Percentiles rank a stretch among this genome's conserved stretches.
phyloP scores from a whole-genome alignment of 2,888 invertebrate genomes.

The Ethmia dodecea region DNA sequence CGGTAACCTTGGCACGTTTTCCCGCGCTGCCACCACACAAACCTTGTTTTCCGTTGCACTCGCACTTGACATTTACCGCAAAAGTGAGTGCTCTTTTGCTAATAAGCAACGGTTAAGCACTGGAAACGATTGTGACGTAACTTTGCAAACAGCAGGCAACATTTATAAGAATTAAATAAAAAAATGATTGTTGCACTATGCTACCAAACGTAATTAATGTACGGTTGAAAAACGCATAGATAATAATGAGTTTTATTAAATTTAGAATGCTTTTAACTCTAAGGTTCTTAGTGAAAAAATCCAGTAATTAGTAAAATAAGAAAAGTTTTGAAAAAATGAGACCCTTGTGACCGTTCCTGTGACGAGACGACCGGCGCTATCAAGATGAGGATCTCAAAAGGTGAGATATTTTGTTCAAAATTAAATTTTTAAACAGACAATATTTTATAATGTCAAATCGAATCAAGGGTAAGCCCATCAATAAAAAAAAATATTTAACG shows the following conservation, averaged over 20 bases:
- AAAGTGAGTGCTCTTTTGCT: slow-evolving; percentile 43
- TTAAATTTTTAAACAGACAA: no score
- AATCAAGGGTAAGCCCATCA: no score
- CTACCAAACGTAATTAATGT: background rate
- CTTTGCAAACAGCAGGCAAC: background rate
- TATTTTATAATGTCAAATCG: no score
- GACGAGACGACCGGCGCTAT: slow-evolving; percentile 32
- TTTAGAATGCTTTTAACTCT: slow-evolving; percentile 4
- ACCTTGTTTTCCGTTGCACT: slow-evolving; percentile 69
- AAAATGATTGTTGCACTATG: no score
- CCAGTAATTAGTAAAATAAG: slow-evolving; percentile 16
- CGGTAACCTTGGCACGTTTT: slow-evolving; percentile 72
- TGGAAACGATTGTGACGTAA: no score
- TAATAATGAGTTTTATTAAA: slow-evolving; percentile 6
- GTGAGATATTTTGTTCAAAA: slow-evolving; percentile 31
- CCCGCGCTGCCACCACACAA: slow-evolving; percentile 63
- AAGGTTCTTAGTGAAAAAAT: slow-evolving; percentile 12
- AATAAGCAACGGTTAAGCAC: slow-evolving; percentile 26
- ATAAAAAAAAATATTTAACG: no score
- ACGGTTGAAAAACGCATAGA: background rate
- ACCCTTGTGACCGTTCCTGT: slow-evolving; percentile 40
- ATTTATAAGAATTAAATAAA: background rate
- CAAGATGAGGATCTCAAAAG: slow-evolving; percentile 56
- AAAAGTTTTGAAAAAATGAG: slow-evolving; percentile 29
- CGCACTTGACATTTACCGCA: slow-evolving; percentile 63